Conservation (phyloP, 2,888 invertebrate species). For the Fragum whitleyi region DNA sequence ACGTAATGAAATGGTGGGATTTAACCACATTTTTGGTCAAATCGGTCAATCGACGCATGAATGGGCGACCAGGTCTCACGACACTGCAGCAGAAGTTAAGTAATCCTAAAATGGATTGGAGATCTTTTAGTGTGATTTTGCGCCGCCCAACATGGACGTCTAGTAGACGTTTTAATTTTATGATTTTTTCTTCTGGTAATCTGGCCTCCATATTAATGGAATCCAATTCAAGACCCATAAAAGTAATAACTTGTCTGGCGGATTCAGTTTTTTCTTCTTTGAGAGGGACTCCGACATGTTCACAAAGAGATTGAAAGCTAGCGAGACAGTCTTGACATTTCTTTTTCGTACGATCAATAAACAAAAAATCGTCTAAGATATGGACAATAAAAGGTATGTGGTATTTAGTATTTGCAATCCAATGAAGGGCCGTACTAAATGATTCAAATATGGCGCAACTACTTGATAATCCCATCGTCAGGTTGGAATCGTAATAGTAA, state of each 20-base stretch:
- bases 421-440: constrained; percentile 43
- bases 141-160: neutral
- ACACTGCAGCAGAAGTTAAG: constrained; percentile 43
- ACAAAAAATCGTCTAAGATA: constrained; percentile 52
- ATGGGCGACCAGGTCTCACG: constrained; percentile 34
- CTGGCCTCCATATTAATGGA: constrained; percentile 40
- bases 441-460: constrained; percentile 54
- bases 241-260: too few relatives aligned
- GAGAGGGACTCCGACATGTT: constrained; percentile 31
- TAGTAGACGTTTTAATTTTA: constrained; percentile 7
- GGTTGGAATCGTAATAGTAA: constrained; percentile 46
- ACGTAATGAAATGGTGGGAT: constrained; percentile 28
- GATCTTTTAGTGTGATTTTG: constrained; percentile 28
- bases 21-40: constrained; percentile 20
- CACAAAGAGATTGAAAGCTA: constrained; percentile 23
- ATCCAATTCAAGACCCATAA: constrained; percentile 53
- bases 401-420: constrained; percentile 19
- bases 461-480: constrained; percentile 38
- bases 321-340: constrained; percentile 10
- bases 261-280: too few relatives aligned
- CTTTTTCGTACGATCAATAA: constrained; percentile 3
- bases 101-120: constrained; percentile 43
- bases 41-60: constrained; percentile 35
- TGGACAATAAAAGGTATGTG: constrained; percentile 28
- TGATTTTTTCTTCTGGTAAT: constrained; percentile 37